Base-by-base conservation (phyloP, 1,140 invertebrate genomes). In the Hyles vespertilio region DNA sequence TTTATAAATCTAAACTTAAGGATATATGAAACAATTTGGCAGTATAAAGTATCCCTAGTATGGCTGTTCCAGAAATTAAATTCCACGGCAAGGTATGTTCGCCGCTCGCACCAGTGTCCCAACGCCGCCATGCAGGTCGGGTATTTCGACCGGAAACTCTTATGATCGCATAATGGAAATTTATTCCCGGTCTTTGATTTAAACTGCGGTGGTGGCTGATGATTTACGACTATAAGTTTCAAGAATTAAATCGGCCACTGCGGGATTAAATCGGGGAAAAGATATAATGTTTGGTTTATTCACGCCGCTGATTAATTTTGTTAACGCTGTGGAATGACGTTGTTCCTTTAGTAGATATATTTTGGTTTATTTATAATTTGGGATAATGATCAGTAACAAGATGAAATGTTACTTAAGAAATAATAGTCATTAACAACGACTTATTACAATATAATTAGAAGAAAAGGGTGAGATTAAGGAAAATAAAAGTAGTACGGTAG, bases 181-280 rank as follows among this genome's bases (percentile, higher is more conserved):
- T 67, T 66, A 63, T 66, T 66, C 58, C 36, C 59, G 44, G 53
- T 56, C 61, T 59, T 63, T 65, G 59, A 62, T 67, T 62, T 57
- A 59, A 67, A 62, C 60, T 56, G 49, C 43, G 56, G 50, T 53
- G 40, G 56, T 44, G 52, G 36, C 44, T 51, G 46, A 57, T 60
- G 61, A 63, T 62, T 67, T 57, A 59, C 53, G 58, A 34, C 22
- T 11, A 44, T 36, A 10, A 44, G 46, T 8, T 34, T 56, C 22
- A 22, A 2, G 2, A 22, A 22, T 22, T 22, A 22, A 22, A 22
- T 22, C 12, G 32, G 10, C 44, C 47, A 4, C 11, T 47, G 34
- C 43, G 12, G 43, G 22, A 40, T 40, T 40, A 40, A 40, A 40
- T 40, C 5, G 36, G 36, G 8, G 22, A 22, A 22, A 22, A 22